phyloP scores from a whole-genome alignment of 2,113 vertebrate genomes.

The Mesoclemmys tuberculata region DNA sequence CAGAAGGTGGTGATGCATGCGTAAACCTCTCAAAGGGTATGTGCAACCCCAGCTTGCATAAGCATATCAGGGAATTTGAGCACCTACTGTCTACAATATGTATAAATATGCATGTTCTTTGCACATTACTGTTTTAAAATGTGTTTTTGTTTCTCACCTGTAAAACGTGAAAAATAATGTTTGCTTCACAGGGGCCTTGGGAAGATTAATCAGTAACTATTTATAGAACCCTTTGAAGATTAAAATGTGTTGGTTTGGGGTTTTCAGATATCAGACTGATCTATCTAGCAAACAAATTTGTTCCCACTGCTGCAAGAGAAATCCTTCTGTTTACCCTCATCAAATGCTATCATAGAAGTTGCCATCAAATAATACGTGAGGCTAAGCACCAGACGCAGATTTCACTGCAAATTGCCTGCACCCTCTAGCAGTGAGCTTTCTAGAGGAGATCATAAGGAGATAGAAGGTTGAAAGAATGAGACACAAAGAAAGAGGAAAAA shows the following conservation, averaged over 20 bases:
- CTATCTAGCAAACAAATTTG: not conserved
- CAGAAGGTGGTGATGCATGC: not conserved
- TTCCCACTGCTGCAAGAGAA: not conserved
- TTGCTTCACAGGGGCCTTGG: too few relatives aligned
- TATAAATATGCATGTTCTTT: not conserved
- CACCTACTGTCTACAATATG: not conserved
- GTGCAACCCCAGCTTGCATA: not conserved
- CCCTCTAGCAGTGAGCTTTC: not conserved
- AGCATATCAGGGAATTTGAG: not conserved
- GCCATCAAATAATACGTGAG: not conserved
- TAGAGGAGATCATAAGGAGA: not conserved
- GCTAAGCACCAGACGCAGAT: not conserved
- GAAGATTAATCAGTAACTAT: not conserved
- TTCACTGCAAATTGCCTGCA: not conserved
- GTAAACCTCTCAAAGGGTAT: not conserved
- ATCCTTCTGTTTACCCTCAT: not conserved
- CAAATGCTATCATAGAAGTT: not conserved
- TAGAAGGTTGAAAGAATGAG: not conserved
- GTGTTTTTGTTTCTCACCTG: not conserved
- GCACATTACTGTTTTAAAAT: not conserved
- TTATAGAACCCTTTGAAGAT: not conserved
- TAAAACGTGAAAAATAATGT: not conserved
- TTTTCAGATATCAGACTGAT: not conserved
- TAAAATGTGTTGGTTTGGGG: not conserved
- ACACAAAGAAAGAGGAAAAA: not conserved